Evolutionary conservation across 2,113 vertebrate genomes (phyloP).

Genomic region (Macrotis lagotis): DNA sequence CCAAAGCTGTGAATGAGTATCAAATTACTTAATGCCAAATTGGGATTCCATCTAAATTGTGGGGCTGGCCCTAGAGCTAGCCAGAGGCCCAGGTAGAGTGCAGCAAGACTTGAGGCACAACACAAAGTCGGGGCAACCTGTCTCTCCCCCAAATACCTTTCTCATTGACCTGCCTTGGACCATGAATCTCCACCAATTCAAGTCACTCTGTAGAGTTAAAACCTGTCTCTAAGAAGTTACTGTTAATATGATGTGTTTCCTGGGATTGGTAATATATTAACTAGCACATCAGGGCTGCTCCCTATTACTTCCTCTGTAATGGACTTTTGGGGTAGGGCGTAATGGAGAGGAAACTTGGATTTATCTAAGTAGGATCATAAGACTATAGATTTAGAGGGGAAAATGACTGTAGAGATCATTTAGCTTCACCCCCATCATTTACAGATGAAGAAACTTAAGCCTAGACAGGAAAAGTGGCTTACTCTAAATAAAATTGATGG

Average conservation of each 20-base stretch:
- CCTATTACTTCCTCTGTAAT: not conserved
- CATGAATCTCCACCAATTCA: not conserved
- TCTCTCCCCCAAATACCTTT: not conserved
- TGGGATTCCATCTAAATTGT: not conserved
- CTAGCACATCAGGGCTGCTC: not conserved
- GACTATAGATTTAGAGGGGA: not conserved
- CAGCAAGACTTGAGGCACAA: not conserved
- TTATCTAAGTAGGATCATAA: not conserved
- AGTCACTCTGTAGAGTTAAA: not conserved
- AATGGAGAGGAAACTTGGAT: not conserved
- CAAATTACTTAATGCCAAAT: not conserved
- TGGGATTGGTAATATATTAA: not conserved
- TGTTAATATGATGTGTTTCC: not conserved
- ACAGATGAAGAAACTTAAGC: not conserved
- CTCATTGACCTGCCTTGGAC: not conserved
- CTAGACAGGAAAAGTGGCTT: not conserved
- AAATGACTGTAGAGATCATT: not conserved
- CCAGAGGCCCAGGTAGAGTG: not conserved
- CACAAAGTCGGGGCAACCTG: not conserved
- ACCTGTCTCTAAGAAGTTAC: not conserved
- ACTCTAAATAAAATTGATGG: not conserved
- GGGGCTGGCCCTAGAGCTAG: not conserved
- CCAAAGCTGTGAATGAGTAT: not conserved
- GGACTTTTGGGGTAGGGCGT: not conserved
- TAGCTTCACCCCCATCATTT: not conserved